These are phyloP conservation scores for Tenebrio molitor DNA, from an alignment of 1,140 invertebrate genomes.

Conservation along the genomic window DNA sequence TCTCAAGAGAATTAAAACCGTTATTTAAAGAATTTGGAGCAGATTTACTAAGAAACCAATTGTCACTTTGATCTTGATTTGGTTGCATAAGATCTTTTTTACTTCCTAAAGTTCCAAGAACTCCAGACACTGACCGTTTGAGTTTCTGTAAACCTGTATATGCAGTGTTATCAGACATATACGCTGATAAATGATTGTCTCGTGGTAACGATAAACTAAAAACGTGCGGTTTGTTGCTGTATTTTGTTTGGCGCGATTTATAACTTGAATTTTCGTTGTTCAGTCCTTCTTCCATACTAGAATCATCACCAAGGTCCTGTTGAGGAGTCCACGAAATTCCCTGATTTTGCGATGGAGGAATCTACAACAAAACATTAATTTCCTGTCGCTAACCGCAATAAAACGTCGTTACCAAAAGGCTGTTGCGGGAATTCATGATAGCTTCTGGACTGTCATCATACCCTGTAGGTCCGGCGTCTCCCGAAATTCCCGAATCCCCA, in stretches of 20 bases:
- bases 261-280: conserved; percentile 60
- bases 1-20: conserved; percentile 65
- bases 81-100: conserved; percentile 58
- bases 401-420: conserved; percentile 13
- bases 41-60: conserved; percentile 84
- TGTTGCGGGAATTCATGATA: conserved; percentile 31
- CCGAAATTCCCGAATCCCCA: conserved; percentile 85
- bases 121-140: conserved; percentile 77
- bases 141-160: conserved; percentile 79
- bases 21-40: conserved; percentile 83
- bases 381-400: not conserved
- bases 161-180: conserved; percentile 62
- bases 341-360: conserved; percentile 22
- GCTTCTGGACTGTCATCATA: conserved; percentile 55
- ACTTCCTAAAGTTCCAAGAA: conserved; percentile 67
- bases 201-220: conserved; percentile 81
- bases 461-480: conserved; percentile 69
- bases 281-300: conserved; percentile 77
- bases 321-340: conserved; percentile 81
- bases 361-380: not conserved
- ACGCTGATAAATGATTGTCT: conserved; percentile 70
- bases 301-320: conserved; percentile 79
- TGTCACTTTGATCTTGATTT: conserved; percentile 68
- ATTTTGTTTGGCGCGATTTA: conserved; percentile 33
- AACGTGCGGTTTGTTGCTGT: conserved; percentile 70